Evolutionary conservation across 2,888 invertebrate species (phyloP), one percentile per base, ranked within the genome.

Genomic region (Priocnemis perturbator): DNA sequence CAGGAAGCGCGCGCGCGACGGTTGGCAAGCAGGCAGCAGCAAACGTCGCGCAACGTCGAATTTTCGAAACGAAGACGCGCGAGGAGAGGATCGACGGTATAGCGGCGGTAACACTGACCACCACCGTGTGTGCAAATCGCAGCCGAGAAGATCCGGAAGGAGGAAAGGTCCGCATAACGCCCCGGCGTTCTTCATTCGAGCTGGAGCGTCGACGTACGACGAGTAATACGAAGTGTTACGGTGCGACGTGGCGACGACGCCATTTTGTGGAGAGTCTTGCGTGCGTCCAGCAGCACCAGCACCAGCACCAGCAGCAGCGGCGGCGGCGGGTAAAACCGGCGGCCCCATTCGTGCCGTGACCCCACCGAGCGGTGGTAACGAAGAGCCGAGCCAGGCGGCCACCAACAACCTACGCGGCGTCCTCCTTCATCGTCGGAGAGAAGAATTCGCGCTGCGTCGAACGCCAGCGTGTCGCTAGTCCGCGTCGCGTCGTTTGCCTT

Each of bases 191-290:
- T 66, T 55, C 53, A 50, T 68, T 76, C 81, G 83, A 79, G 80
- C 82, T 84, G 82, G 82, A 85, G 81, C 78, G 79, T 77, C 83
- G 78, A 80, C 77, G 81, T 76, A 74, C 66, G 47, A 74, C 66
- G 47, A 72, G 69, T 74, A 37, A 37, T 37, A 74, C 71, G 72
- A 72, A 82, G 71, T 20, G 53, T 15, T 83, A 78, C 80, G 83
- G 76, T 78, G 79, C 84, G 81, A 84, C 83, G 85, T 84, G 85
- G 85, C 85, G 83, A 67, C 82, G 85, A 78, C 85, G 87, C 87
- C 87, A 87, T 87, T 81, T 87, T 87, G 85, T 84, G 76, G 77
- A 79, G 79, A 82, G 77, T 77, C 58, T 58, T 64, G 79, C 67
- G 67, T 58, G 73, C 72, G 71, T 73, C 58, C 37, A 37, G 50